Conservation (phyloP, 2,888 invertebrate species). For the Troides helena region DNA sequence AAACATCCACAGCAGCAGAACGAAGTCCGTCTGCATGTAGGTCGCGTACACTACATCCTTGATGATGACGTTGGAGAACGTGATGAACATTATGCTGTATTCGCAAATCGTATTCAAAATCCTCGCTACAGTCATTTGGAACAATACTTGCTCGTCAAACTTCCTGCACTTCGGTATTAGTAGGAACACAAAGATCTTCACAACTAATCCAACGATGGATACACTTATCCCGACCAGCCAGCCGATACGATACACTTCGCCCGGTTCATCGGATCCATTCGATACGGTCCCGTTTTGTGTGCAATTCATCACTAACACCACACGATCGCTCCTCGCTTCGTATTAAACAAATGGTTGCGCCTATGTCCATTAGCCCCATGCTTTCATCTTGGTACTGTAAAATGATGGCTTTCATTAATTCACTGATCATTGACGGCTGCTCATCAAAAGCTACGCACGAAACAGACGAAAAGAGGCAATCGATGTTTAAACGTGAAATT, state of each 20-base stretch:
- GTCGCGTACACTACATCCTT: conserved; percentile 37
- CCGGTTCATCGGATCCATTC: not conserved
- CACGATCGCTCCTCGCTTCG: not conserved
- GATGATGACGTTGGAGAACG: conserved; percentile 12
- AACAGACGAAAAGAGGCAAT: not conserved
- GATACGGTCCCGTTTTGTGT: conserved; percentile 9
- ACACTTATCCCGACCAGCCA: conserved; percentile 50
- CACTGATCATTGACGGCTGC: conserved; percentile 1
- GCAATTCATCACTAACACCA: conserved; percentile 1
- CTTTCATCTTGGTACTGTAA: not conserved
- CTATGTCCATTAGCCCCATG: not conserved
- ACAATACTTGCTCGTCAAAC: conserved; percentile 55
- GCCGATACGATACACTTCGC: conserved; percentile 32
- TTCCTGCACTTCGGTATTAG: conserved; percentile 49
- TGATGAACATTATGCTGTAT: conserved; percentile 36
- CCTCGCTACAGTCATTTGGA: conserved; percentile 53
- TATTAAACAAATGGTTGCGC: not conserved
- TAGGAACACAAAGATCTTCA: conserved; percentile 44
- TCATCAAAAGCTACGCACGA: not conserved
- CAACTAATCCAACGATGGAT: conserved; percentile 45
- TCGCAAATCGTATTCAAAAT: conserved; percentile 50
- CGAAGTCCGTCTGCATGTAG: conserved; percentile 53
- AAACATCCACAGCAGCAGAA: conserved; percentile 57
- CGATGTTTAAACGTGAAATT: conserved; percentile 2
- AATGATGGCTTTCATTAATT: not conserved